Conservation (phyloP, 2,888 invertebrate genomes). For the Drosophila subsilvestris region DNA sequence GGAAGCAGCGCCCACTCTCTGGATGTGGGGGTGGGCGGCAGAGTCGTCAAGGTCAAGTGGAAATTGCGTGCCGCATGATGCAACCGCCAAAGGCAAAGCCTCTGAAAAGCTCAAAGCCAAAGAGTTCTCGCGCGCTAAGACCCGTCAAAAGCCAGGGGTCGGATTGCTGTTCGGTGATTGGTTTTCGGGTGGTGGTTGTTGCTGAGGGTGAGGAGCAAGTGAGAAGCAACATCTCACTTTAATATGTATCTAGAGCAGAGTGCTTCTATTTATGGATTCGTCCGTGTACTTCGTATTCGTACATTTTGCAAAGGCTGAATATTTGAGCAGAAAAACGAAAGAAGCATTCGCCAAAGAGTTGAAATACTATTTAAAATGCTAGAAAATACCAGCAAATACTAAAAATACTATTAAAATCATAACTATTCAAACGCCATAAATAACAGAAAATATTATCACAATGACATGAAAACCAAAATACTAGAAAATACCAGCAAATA, state of each 20-base stretch:
- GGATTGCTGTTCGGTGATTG: not conserved
- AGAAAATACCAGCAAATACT: too few species aligned
- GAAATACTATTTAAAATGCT: too few species aligned
- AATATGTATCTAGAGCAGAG: not conserved
- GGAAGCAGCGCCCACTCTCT: not conserved
- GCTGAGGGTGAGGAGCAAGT: not conserved
- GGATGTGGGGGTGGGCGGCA: not conserved
- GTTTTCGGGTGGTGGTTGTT: not conserved
- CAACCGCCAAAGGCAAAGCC: slow-evolving; percentile 4
- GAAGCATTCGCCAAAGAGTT: not conserved
- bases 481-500: too few species aligned
- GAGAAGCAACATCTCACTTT: not conserved
- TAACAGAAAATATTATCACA: too few species aligned
- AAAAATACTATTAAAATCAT: too few species aligned
- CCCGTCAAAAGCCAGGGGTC: not conserved
- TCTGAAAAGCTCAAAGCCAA: not conserved
- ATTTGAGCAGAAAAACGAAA: not conserved
- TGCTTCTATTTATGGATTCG: not conserved
- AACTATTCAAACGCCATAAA: too few species aligned
- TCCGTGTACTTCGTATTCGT: not conserved
- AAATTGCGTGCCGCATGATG: slow-evolving; percentile 22
- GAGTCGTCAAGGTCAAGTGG: slow-evolving; percentile 22
- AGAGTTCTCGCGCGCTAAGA: not conserved
- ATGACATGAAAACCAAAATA: too few species aligned
- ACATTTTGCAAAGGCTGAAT: not conserved